Percentiles rank a stretch among this genome's conserved stretches.
Evolutionary conservation across 1,140 invertebrate species (phyloP).

Genomic region (Neuroterus valhalla): DNA sequence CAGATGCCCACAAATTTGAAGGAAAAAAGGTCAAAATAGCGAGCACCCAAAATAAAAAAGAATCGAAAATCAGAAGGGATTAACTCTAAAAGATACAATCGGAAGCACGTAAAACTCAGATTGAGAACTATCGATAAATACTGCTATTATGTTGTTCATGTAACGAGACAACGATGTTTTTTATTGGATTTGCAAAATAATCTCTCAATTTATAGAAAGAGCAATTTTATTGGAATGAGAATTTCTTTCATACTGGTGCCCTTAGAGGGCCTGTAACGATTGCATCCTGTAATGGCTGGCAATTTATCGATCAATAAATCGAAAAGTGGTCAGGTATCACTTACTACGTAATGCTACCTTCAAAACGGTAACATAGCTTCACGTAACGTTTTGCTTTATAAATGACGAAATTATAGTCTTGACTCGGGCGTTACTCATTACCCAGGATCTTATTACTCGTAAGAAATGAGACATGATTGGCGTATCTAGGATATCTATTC

Average conservation of each 20-base stretch:
- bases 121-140: too few relatives aligned
- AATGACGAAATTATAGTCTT: conserved; percentile 61
- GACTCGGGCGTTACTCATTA: conserved; percentile 58
- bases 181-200: too few relatives aligned
- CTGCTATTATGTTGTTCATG: too few relatives aligned
- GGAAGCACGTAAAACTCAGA: too few relatives aligned
- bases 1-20: too few relatives aligned
- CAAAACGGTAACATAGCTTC: conserved; percentile 46
- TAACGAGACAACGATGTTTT: too few relatives aligned
- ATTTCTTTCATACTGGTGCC: not conserved
- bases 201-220: not conserved
- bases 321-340: conserved; percentile 68
- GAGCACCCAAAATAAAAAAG: too few relatives aligned
- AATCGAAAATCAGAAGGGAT: too few relatives aligned
- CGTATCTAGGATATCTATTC: not conserved
- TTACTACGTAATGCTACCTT: conserved; percentile 63
- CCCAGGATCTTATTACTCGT: not conserved
- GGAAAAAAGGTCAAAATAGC: too few relatives aligned
- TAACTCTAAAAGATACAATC: too few relatives aligned
- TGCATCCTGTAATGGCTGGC: conserved; percentile 57
- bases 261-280: not conserved
- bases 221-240: not conserved
- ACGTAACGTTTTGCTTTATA: conserved; percentile 56
- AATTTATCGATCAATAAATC: conserved; percentile 71
- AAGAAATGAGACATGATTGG: not conserved